These are phyloP conservation scores for Cheilosia variabilis DNA, from an alignment of 2,888 invertebrate species.

Conservation along the genomic window DNA sequence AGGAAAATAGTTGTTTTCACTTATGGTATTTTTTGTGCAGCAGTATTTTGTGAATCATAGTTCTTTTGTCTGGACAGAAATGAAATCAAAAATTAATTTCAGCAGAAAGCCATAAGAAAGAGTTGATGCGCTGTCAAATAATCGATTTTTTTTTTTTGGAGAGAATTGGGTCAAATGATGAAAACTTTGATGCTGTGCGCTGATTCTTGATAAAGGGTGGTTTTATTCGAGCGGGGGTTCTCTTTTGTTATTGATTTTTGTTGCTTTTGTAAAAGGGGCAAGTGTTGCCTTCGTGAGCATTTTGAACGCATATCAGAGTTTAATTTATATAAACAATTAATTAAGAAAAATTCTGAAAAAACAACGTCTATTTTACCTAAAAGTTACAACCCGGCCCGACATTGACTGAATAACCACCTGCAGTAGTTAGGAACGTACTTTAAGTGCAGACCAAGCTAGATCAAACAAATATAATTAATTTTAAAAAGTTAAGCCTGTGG, in stretches of 20 bases:
- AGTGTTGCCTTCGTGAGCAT: neutral
- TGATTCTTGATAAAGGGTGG: neutral
- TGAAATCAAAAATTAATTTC: constrained; percentile 16
- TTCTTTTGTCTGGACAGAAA: neutral
- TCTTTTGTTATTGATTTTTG: constrained; percentile 29
- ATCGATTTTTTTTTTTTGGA: neutral
- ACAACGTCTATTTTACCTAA: neutral
- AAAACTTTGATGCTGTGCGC: constrained; percentile 21
- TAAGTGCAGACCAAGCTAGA: too few species aligned
- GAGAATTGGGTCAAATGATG: constrained; percentile 29
- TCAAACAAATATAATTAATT: too few species aligned
- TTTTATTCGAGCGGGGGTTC: neutral
- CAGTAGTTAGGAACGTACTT: too few species aligned
- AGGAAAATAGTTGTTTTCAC: constrained; percentile 28
- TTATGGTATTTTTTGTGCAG: neutral
- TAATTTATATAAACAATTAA: neutral
- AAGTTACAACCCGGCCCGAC: too few species aligned
- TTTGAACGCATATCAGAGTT: neutral
- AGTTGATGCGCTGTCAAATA: neutral
- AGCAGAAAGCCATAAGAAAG: neutral
- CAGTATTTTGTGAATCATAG: neutral
- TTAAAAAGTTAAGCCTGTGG: too few species aligned
- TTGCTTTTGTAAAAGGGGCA: neutral
- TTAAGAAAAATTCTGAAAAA: neutral
- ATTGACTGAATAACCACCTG: too few species aligned